Evolutionary conservation across 2,113 vertebrate species (phyloP), one percentile per base, ranked within the genome.

Genomic region (Telmatochromis brachygnathus): DNA sequence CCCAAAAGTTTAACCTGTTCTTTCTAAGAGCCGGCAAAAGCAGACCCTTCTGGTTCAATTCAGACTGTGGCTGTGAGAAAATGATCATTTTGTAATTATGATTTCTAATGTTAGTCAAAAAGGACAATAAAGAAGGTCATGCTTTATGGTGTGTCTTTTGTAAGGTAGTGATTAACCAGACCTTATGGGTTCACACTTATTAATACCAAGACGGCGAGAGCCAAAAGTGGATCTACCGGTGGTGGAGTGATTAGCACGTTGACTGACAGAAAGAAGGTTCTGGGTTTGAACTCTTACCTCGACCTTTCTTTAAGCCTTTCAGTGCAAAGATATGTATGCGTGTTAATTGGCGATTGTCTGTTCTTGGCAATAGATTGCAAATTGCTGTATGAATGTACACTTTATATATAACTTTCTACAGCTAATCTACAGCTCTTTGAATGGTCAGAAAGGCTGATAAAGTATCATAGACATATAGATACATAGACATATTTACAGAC

Each of bases 41-140:
- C 15, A 49, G 45, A 77, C 45, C 11, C 39, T 26, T 75, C 70
- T 75, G 42, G 4, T 37, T 37, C 4, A 37, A 68, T 37, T 37
- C 60, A 68, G 60, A 68, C 60, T 68, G 42, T 49, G 23, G 26
- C 15, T 17, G 23, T 77, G 10, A 30, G 45, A 77, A 77, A 77
- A 77, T 49, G 2, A 77, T 49, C 2, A 49, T 19, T 13, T 49
- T 49, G 6, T 77, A 30, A 77, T 77, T 77, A 47, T 49, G 42
- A 77, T 19, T 75, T 77, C 42, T 45, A 9, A 49, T 77, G 17
- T 49, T 28, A 8, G 26, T 77, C 15, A 30, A 13, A 49, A 77
- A 47, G 39, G 42, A 51, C 10, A 49, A 0, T 33, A 51, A 51
- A 51, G 26, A 51, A 51, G 70, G 42, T 77, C 23, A 30, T 28